Percentiles rank a stretch among this genome's conserved stretches.
Conservation (phyloP, 2,113 vertebrate genomes). For the Urocitellus parryii region DNA sequence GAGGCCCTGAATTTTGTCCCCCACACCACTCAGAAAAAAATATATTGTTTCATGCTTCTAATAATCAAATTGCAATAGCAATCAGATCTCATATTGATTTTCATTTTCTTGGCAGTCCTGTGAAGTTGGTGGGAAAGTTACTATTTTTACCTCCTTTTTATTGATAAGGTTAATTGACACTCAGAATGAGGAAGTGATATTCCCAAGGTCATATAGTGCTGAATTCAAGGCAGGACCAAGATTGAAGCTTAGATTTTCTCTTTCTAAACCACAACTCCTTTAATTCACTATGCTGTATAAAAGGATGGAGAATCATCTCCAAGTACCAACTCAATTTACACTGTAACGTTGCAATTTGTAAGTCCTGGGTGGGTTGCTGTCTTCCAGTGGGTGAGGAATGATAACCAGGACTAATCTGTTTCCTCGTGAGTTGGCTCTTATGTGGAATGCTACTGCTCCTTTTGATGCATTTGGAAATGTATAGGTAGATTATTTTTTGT, state of each 20-base stretch:
- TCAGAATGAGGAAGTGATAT: not conserved
- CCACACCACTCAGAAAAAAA: not conserved
- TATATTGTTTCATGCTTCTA: not conserved
- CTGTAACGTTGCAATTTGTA: not conserved
- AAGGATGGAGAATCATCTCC: not conserved
- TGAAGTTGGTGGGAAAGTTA: not conserved
- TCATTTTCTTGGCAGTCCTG: not conserved
- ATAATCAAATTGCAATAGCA: not conserved
- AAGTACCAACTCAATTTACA: not conserved
- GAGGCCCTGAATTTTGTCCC: not conserved
- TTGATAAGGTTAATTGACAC: not conserved
- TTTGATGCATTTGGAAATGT: not conserved
- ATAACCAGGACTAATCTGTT: not conserved
- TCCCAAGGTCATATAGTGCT: not conserved
- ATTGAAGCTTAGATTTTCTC: not conserved
- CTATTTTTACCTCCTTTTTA: slow-evolving; percentile 22
- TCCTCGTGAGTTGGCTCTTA: not conserved
- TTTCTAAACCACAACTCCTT: not conserved
- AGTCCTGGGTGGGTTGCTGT: not conserved
- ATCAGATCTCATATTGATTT: not conserved
- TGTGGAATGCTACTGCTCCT: not conserved
- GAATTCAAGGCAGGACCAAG: not conserved
- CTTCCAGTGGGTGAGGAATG: not conserved
- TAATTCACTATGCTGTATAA: not conserved
- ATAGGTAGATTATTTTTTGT: not conserved